Evolutionary conservation across 1,140 invertebrate species (phyloP).

Genomic region (Eurosta solidaginis): DNA sequence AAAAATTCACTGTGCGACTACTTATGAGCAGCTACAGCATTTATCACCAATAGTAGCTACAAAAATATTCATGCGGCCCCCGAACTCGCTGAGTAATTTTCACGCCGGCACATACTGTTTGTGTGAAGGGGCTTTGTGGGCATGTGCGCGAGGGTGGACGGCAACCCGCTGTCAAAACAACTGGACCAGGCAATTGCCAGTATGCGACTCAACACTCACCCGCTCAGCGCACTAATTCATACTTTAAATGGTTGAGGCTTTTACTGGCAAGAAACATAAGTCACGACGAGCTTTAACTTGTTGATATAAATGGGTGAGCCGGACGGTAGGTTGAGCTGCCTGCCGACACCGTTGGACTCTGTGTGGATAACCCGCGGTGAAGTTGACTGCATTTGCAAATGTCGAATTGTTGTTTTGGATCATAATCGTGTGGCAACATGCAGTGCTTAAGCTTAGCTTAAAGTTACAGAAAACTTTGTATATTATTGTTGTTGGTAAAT

Average conservation of each 20-base stretch:
- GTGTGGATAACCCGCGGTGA: background rate
- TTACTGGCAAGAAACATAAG: background rate
- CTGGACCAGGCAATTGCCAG: background rate
- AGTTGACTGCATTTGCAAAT: background rate
- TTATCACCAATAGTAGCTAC: background rate
- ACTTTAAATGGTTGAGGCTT: background rate
- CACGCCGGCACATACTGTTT: background rate
- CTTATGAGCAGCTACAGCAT: background rate
- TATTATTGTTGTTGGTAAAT: background rate
- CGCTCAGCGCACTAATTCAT: background rate
- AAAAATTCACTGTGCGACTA: too few relatives aligned
- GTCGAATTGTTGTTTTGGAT: background rate
- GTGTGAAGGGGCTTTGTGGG: background rate
- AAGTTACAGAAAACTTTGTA: background rate
- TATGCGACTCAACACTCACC: background rate
- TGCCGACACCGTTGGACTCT: background rate
- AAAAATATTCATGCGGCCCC: background rate
- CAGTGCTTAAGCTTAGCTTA: background rate
- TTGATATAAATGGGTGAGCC: background rate
- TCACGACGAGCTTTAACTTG: constrained; percentile 11
- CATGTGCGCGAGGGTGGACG: background rate
- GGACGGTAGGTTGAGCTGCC: background rate
- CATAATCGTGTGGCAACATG: constrained; percentile 11
- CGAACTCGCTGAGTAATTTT: background rate
- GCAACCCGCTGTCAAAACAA: background rate